Evolutionary conservation across 37 sponge, comb jelly and placozoan species (phyloP).

Genomic region (Cliona cf. orientalis): DNA sequence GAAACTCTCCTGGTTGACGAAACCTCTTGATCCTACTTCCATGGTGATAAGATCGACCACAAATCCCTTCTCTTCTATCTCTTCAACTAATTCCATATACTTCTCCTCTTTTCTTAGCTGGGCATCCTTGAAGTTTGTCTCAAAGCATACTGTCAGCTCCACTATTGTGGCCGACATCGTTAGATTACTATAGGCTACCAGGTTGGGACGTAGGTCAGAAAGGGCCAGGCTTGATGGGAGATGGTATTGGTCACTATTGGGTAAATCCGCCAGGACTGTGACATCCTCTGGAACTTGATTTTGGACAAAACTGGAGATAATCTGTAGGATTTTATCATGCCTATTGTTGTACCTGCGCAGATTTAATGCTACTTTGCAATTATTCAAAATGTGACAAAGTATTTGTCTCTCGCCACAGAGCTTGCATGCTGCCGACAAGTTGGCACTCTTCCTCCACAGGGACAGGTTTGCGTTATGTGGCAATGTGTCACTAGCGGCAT

Average conservation of each 20-base stretch:
- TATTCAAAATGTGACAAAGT: slow-evolving; percentile 12
- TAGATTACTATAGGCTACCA: slow-evolving; percentile 1
- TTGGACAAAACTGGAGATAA: background rate
- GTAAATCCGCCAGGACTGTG: slow-evolving; percentile 23
- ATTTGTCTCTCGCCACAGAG: slow-evolving; percentile 24
- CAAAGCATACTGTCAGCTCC: slow-evolving; percentile 23
- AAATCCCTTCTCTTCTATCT: background rate
- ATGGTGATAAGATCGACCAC: background rate
- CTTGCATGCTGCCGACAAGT: background rate
- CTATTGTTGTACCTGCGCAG: slow-evolving; percentile 29
- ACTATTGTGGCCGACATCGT: background rate
- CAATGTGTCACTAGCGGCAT: slow-evolving; percentile 11
- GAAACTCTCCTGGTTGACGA: too few species aligned
- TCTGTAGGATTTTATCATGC: slow-evolving; percentile 11
- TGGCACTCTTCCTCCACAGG: slow-evolving; percentile 18
- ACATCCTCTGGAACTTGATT: background rate
- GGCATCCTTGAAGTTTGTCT: background rate
- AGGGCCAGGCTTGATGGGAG: slow-evolving; percentile 21
- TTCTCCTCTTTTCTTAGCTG: background rate
- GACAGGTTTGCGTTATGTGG: slow-evolving; percentile 30
- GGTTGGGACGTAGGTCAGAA: slow-evolving; percentile 22
- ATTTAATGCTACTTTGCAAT: slow-evolving; percentile 19
- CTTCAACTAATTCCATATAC: background rate
- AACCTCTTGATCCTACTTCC: slow-evolving; percentile 25
- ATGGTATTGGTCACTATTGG: background rate